Evolutionary conservation across 2,113 vertebrate genomes (phyloP).

Genomic region (Sturnus vulgaris): DNA sequence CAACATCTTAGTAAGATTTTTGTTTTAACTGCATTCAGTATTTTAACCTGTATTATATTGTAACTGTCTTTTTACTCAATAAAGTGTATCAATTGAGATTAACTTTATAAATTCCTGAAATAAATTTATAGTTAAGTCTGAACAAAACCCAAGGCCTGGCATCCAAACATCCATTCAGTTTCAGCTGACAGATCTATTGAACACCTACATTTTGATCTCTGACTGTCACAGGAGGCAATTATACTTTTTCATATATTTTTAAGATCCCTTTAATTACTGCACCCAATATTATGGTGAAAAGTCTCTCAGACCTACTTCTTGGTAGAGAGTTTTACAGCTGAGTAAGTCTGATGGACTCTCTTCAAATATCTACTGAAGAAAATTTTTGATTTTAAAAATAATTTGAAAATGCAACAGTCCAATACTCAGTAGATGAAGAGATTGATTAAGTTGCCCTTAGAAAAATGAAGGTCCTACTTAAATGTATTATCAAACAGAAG

Average conservation of each 20-base stretch:
- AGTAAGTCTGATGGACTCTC: neutral
- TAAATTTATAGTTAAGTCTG: neutral
- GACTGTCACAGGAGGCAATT: neutral
- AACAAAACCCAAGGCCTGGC: neutral
- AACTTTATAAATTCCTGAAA: neutral
- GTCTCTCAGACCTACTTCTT: neutral
- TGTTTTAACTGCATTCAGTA: neutral
- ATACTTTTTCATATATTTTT: neutral
- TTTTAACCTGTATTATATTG: neutral
- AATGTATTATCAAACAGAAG: neutral
- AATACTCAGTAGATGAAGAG: neutral
- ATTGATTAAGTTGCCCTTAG: neutral
- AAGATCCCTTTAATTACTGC: neutral
- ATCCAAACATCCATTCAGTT: neutral
- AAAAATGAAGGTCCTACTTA: neutral
- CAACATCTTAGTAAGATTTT: neutral
- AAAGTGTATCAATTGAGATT: neutral
- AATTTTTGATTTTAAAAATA: neutral
- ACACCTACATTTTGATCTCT: neutral
- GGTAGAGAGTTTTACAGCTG: neutral
- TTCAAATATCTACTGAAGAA: neutral
- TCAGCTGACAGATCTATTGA: neutral
- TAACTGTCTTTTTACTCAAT: neutral
- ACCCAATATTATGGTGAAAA: neutral
- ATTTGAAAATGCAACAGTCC: neutral